Evolutionary conservation across 1,140 invertebrate species (phyloP), one percentile per base, ranked within the genome.

Genomic region (Drosophila sturtevanti): DNA sequence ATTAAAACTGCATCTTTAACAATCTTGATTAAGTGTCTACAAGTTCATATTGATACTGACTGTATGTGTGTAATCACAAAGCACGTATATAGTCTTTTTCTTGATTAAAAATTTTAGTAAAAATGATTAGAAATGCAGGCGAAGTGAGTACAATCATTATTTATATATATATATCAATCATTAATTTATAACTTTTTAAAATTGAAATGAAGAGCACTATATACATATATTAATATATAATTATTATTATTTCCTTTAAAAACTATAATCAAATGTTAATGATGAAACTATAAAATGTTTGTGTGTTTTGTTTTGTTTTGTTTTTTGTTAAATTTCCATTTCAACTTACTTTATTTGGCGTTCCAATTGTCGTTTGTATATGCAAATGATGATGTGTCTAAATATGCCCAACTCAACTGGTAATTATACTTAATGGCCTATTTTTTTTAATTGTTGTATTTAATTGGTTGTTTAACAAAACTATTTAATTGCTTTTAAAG

Each of bases 401-500:
- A 48, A 70, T 79, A 70, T 79, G 63, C 59, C 16, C 41, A 48
- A 48, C 16, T 48, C 62, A 74, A 68, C 63, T 86, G 81, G 63
- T 77, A 78, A 72, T 81, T 79, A 74, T 66, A 52, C 68, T 56
- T 74, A 72, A 87, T 81, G 61, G 78, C 66, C 67, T 63, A 63
- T 67, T 84, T 77, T 69, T 59, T 69, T 63, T n/a, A n/a, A n/a
- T n/a, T 24, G 22, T 24, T 3, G 2, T 31, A 48, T 48, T 48
- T 48, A 48, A 48, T 48, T 48, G 51, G 24, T 58, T 62, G 58
- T 63, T 86, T 56, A 69, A 61, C 62, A 55, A 51, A 67, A 86
- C 41, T 75, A 78, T 79, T 81, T 75, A 86, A 86, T 80, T 75
- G 81, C 74, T 64, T 87, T 75, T 87, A 71, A 81, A 84, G 55